Evolutionary conservation across 2,797 vertebrate species (phyloP).

Genomic region (Enteromius mattozi): DNA sequence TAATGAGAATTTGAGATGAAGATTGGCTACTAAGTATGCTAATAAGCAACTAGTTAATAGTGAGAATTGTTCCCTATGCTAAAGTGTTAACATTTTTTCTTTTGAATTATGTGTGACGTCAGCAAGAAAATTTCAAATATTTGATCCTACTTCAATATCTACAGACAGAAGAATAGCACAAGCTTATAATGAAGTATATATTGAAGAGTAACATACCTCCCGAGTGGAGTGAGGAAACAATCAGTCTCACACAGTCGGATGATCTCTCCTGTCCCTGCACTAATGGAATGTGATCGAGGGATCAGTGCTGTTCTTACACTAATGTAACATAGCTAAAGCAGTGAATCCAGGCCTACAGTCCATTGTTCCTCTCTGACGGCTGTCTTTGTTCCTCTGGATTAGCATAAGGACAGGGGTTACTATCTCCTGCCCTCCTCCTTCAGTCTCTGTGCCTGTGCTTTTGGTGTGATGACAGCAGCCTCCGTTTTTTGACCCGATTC

Average conservation of each 20-base stretch:
- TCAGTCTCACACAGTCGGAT: slow-evolving; percentile 50
- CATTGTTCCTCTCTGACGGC: slow-evolving; percentile 67
- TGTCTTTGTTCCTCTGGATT: slow-evolving; percentile 72
- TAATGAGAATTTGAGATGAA: too few species aligned
- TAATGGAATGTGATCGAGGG: slow-evolving; percentile 79
- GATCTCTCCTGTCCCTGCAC: slow-evolving; percentile 71
- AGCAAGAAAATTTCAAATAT: neutral
- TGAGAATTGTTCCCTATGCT: too few species aligned
- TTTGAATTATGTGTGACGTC: neutral
- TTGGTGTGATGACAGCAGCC: slow-evolving; percentile 56
- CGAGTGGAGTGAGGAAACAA: slow-evolving; percentile 53
- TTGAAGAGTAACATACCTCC: neutral
- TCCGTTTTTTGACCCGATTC: slow-evolving; percentile 39
- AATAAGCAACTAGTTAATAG: too few species aligned
- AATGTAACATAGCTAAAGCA: slow-evolving; percentile 68
- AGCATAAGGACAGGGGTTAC: slow-evolving; percentile 68
- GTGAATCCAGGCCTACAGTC: slow-evolving; percentile 66
- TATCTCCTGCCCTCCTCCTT: slow-evolving; percentile 56
- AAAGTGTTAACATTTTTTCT: too few species aligned
- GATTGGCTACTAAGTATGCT: too few species aligned
- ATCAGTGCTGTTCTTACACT: slow-evolving; percentile 70
- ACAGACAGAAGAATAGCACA: neutral
- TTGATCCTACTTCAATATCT: neutral
- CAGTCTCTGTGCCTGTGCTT: slow-evolving; percentile 29
- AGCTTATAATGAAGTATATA: neutral